Evolutionary conservation across 2,888 invertebrate genomes (phyloP).

Genomic region (Ormyrus nitidulus): DNA sequence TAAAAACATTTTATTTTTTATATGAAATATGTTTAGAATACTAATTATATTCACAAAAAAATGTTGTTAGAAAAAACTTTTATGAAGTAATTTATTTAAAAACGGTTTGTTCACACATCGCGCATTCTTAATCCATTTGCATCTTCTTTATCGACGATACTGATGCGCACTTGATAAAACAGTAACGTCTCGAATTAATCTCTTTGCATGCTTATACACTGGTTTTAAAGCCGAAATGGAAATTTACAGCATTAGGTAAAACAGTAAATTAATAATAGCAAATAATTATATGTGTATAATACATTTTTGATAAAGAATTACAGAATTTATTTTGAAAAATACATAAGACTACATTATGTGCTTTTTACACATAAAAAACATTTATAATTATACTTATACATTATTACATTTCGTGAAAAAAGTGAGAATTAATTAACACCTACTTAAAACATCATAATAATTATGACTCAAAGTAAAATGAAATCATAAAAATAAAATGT

Average conservation of each 20-base stretch:
- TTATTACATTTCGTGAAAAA: constrained; percentile 31
- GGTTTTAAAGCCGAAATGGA: not conserved
- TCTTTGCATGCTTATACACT: constrained; percentile 3
- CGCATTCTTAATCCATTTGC: not conserved
- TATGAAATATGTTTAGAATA: not conserved
- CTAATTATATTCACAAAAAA: not conserved
- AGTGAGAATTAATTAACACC: constrained; percentile 10
- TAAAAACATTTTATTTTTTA: constrained; percentile 40
- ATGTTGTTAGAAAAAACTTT: no score
- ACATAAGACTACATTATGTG: constrained; percentile 42
- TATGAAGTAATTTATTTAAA: not conserved
- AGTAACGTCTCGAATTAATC: constrained; percentile 3
- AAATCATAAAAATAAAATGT: constrained; percentile 41
- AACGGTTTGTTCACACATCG: no score
- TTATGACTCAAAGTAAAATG: constrained; percentile 18
- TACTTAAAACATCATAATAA: not conserved
- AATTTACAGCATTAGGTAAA: not conserved
- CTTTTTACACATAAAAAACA: constrained; percentile 34
- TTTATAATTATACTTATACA: constrained; percentile 5
- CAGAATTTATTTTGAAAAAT: constrained; percentile 48
- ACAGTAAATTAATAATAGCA: not conserved
- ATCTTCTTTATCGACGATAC: constrained; percentile 34
- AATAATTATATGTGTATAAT: constrained; percentile 27
- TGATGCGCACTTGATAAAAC: not conserved
- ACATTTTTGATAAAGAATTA: constrained; percentile 40